Evolutionary conservation across 2,888 invertebrate species (phyloP), one percentile per base, ranked within the genome.

Genomic region (Trachelus stipa): DNA sequence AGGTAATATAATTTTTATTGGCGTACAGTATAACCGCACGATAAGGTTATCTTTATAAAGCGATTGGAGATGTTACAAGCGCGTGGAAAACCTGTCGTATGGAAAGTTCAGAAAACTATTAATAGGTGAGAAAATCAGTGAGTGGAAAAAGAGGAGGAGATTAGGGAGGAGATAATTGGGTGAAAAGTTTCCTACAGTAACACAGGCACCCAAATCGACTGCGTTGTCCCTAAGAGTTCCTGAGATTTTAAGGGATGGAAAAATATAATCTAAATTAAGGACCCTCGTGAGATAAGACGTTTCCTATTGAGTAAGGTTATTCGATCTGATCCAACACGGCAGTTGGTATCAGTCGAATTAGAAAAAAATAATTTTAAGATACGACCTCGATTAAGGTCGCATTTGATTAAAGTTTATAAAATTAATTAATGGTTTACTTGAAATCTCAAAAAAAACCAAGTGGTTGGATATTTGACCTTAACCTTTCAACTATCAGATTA

Each of bases 401-500:
- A 9, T 1, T 56, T 6, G 0, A 56, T 56, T 23, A 40, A 15
- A 15, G 0, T 2, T 23, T 2, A 56, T 15, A 6, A 40, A 40
- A 40, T 56, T 23, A 23, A 56, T 23, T 56, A 23, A 23, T 56
- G 6, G 0, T 56, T 23, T 23, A 56, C 23, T 56, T 23, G 9
- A 56, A 56, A 56, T 23, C 56, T 56, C 56, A 23, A 12, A 56
- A 56, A 56, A 56, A 23, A 1, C 23, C 56, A 23, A 56, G 23
- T 0, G 2, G 1, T 9, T 56, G 2, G 9, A 56, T 56, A 56
- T 56, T 56, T 56, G 23, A 56, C 83, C 87, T 88, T 85, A 79
- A 85, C 85, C 71, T 56, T 76, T 15, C 34, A 73, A 79, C 76
- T 37, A 35, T 11, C 77, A 96, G 96, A 96, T 92, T 95, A 95